Evolutionary conservation across 2,113 vertebrate genomes (phyloP), one percentile per base, ranked within the genome.

Genomic region (Callipepla squamata): DNA sequence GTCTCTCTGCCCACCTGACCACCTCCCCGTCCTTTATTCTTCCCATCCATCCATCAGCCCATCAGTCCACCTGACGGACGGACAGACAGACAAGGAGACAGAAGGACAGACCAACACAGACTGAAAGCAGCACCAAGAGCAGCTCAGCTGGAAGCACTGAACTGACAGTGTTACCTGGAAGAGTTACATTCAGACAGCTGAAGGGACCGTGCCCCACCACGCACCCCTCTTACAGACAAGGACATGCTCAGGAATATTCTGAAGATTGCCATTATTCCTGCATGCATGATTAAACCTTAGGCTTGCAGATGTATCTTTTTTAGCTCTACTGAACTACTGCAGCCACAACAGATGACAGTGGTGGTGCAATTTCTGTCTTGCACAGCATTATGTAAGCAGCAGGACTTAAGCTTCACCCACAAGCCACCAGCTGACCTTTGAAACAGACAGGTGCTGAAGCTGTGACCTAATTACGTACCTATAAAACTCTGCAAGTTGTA

Each of bases 221-320:
- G 26, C 40, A 65, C 3, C 3, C 6, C 69, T 55, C 50, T 57
- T 50, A 21, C 1, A 5, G 80, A 42, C 13, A 74, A 32, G 55
- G 82, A 55, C 38, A 38, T 69, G 85, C 72, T 82, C 63, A 59
- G 42, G 72, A 85, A 58, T 42, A 47, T 70, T 85, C 72, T 82
- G 72, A 55, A 38, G 76, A 85, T 67, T 66, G 83, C 25, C 32
- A 76, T 85, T 63, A 69, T 48, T 50, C 72, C 17, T 58, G 42
- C 42, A 9, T 10, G 13, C 5, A 36, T 53, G 59, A 57, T 68
- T 3, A 82, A 78, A 34, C 25, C 89, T 32, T 5, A 22, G 57
- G 32, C 57, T 59, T 21, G 9, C 20, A 40, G 51, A n/a, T 0
- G 0, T 17, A 1, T 6, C 8, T 17, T 16, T 50, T 58, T 38